These are phyloP conservation scores for Gallinago stenura DNA, from an alignment of 2,797 vertebrate genomes.

Conservation along the genomic window DNA sequence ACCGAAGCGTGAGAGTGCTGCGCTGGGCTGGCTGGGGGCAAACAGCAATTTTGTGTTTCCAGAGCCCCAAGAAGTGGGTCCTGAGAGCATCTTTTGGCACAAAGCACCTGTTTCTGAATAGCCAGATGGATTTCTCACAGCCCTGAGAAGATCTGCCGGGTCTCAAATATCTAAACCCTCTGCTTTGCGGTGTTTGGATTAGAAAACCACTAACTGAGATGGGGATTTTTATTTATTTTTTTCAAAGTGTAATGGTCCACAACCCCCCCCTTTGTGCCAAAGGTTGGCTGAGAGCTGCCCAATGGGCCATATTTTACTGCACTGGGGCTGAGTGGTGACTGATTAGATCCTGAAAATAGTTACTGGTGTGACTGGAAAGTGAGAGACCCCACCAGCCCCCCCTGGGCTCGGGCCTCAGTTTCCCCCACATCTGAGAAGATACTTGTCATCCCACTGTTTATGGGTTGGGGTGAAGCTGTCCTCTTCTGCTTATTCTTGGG, in stretches of 20 bases:
- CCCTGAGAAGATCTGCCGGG: not conserved
- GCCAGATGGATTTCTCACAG: not conserved
- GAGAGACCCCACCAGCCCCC: not conserved
- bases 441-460: not conserved
- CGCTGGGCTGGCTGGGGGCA: not conserved
- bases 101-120: not conserved
- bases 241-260: not conserved
- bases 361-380: not conserved
- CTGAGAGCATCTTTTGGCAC: not conserved
- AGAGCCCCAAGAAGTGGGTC: not conserved
- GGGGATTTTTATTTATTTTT: not conserved
- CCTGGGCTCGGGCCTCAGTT: not conserved
- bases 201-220: not conserved
- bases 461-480: not conserved
- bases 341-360: not conserved
- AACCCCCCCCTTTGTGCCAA: not conserved
- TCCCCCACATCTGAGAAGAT: accelerated
- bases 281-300: not conserved
- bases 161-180: not conserved
- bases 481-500: not conserved
- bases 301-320: not conserved
- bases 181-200: not conserved
- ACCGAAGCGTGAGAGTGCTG: accelerated
- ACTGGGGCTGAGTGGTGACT: not conserved
- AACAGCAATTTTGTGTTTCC: not conserved